phyloP scores from a whole-genome alignment of 2,113 vertebrate genomes.

The Poicephalus meyeri region DNA sequence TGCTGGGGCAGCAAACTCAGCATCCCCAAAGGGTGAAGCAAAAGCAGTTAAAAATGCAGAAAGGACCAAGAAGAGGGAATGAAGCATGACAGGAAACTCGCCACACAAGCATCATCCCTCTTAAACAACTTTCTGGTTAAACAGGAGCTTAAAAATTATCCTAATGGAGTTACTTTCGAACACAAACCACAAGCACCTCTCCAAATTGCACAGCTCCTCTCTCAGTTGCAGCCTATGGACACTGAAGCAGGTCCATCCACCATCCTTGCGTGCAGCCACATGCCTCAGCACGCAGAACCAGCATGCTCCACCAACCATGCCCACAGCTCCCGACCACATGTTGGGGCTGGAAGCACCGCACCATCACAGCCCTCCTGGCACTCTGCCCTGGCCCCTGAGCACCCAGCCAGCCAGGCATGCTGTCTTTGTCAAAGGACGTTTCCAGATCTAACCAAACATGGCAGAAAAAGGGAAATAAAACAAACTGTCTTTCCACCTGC shows the following conservation, averaged over 20 bases:
- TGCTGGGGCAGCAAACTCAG: neutral
- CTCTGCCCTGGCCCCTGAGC: neutral
- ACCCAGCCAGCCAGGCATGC: rapidly evolving
- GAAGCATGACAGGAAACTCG: neutral
- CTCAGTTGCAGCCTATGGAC: rapidly evolving
- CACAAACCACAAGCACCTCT: neutral
- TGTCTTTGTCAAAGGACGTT: rapidly evolving
- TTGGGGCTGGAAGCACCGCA: neutral
- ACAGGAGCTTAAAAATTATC: neutral
- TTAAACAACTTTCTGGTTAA: neutral
- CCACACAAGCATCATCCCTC: rapidly evolving
- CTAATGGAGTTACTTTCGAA: neutral
- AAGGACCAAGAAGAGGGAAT: neutral
- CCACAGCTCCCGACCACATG: rapidly evolving
- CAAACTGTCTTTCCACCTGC: neutral
- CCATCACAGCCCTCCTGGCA: rapidly evolving
- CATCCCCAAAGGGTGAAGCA: neutral
- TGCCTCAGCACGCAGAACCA: rapidly evolving
- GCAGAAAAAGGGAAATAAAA: neutral
- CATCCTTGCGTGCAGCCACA: rapidly evolving
- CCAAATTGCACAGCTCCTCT: neutral
- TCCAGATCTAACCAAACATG: rapidly evolving
- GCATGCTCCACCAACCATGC: rapidly evolving
- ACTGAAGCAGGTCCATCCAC: neutral
- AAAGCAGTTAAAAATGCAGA: neutral